Percentiles rank a stretch among this genome's conserved stretches.
phyloP scores from a whole-genome alignment of 1,140 invertebrate species.

The Gonioctena quinquepunctata region DNA sequence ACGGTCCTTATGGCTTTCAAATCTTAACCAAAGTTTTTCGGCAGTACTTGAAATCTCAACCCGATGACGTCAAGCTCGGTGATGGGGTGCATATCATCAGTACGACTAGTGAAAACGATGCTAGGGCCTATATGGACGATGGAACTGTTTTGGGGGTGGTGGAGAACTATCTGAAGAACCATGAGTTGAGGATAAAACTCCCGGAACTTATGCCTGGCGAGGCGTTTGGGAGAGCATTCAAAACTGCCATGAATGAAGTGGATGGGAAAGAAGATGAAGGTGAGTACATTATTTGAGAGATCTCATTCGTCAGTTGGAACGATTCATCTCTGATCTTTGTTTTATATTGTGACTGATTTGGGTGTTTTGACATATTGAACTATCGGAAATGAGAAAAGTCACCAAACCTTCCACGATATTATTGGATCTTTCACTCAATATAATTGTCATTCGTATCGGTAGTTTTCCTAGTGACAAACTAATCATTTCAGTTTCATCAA shows the following conservation, averaged over 20 bases:
- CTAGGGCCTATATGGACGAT: conserved; percentile 58
- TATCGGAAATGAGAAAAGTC: too few species aligned
- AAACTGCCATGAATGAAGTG: conserved; percentile 48
- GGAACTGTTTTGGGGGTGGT: conserved; percentile 61
- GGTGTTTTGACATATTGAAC: too few species aligned
- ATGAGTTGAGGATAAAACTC: conserved; percentile 72
- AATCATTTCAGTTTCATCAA: too few species aligned
- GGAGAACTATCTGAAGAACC: conserved; percentile 67
- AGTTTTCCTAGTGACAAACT: too few species aligned
- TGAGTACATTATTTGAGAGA: too few species aligned
- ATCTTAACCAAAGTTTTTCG: conserved; percentile 48
- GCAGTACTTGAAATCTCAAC: conserved; percentile 48
- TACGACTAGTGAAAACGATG: conserved; percentile 48
- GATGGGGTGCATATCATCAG: conserved; percentile 67
- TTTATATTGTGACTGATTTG: too few species aligned
- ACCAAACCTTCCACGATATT: too few species aligned
- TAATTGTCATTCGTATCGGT: too few species aligned
- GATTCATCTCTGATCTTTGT: too few species aligned
- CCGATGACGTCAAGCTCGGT: conserved; percentile 59
- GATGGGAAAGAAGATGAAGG: conserved; percentile 37
- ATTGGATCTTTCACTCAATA: too few species aligned
- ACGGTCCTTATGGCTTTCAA: conserved; percentile 44
- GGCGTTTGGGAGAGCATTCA: conserved; percentile 49
- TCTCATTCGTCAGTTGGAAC: too few species aligned
- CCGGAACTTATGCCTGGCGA: conserved; percentile 63